Evolutionary conservation across 2,888 invertebrate genomes (phyloP).

Genomic region (Hemicrepidius hirtus): DNA sequence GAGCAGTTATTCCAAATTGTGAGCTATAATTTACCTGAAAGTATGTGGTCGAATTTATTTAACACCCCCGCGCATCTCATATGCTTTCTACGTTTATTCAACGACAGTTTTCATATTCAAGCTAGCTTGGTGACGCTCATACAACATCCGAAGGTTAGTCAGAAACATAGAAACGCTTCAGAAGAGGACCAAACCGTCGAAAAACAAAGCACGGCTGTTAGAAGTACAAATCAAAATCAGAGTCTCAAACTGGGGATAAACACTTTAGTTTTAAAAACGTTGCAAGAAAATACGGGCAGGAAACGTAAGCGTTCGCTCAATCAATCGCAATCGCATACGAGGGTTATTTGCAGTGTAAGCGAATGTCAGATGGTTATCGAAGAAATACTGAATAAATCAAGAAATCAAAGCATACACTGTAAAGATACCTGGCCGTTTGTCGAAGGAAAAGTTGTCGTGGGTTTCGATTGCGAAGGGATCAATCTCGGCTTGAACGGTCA

Average conservation of each 20-base stretch:
- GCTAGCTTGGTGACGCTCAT: constrained; percentile 91
- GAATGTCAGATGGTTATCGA: constrained; percentile 87
- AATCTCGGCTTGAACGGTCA: constrained; percentile 93
- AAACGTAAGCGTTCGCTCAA: constrained; percentile 72
- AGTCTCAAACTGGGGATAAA: constrained; percentile 92
- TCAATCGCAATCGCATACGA: constrained; percentile 79
- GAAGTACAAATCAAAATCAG: constrained; percentile 75
- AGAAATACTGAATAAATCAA: constrained; percentile 77
- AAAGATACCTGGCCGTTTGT: constrained; percentile 66
- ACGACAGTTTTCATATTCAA: constrained; percentile 96
- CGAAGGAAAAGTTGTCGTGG: constrained; percentile 78
- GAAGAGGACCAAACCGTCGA: constrained; percentile 31
- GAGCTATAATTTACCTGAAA: constrained; percentile 75
- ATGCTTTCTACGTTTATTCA: constrained; percentile 93
- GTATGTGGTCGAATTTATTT: constrained; percentile 87
- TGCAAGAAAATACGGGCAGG: constrained; percentile 88
- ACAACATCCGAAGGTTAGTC: constrained; percentile 82
- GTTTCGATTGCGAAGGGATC: constrained; percentile 95
- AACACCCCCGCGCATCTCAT: constrained; percentile 92
- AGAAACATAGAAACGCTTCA: constrained; percentile 66
- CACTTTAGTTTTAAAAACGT: constrained; percentile 89
- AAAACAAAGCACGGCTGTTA: no score
- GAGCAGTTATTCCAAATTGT: constrained; percentile 91
- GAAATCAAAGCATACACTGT: not conserved
- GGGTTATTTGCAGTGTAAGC: constrained; percentile 85